Evolutionary conservation across 2,797 vertebrate species (phyloP), one percentile per base, ranked within the genome.

Genomic region (Neosilurus mollespiculum): DNA sequence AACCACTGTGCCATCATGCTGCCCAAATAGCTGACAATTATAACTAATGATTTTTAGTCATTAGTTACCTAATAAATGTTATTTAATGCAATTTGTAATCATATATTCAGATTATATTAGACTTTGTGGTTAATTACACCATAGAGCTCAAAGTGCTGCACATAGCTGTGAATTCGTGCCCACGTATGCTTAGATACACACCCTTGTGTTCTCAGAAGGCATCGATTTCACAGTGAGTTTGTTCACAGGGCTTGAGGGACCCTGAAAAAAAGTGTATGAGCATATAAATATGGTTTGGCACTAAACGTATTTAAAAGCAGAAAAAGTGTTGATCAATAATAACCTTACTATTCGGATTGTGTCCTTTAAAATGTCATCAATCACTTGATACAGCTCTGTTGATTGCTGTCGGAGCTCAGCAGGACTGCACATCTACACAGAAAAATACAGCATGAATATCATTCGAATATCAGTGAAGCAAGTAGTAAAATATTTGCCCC

Each of bases 361-460:
- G 78, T 96, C 93, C 87, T 95, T 95, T 86, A 99, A 88, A 84
- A 98, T 94, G 90, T 98, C 93, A 91, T 99, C 96, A 89, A 99
- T 99, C 69, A 92, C 94, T 43, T 97, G 95, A 82, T 96, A 99
- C 56, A 99, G 91, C 86, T 98, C 97, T 89, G 96, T 95, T 2
- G 97, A 97, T 92, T 97, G 94, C 85, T 97, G 96, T 81, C 97
- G 95, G 78, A 98, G 95, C 86, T 98, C 94, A 86, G 96, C 95
- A 20, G 98, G 97, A 0, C 94, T 97, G 88, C 94, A 96, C 91
- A 98, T 95, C 98, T 99, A 88, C 71, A 89, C 89, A 90, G 90
- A 54, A 86, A 83, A 92, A 37, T 81, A 58, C 80, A 88, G 61
- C 10, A 85, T 30, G 1, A 65, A 62, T 14, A 37, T 58, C 11